A percentile compares a stretch with the other conserved stretches of the same genome.
These are phyloP conservation scores for Dinoponera quadriceps DNA, from an alignment of 1,140 invertebrate species.

Conservation along the genomic window DNA sequence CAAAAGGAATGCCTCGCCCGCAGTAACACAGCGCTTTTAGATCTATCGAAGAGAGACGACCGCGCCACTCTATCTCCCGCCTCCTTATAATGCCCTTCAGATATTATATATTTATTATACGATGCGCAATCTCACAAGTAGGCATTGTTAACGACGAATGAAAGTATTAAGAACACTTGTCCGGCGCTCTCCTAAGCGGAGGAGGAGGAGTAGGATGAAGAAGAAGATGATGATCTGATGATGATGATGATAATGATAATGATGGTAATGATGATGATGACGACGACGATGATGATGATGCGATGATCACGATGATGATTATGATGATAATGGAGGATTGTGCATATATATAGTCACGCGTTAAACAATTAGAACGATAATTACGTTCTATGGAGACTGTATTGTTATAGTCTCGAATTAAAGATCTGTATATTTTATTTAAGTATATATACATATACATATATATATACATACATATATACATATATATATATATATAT, in stretches of 20 bases:
- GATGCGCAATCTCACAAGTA: slow-evolving; percentile 69
- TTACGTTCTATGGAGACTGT: slow-evolving; percentile 61
- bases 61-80: not conserved
- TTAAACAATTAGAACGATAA: slow-evolving; percentile 61
- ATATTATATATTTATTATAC: slow-evolving; percentile 81
- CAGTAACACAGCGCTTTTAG: slow-evolving; percentile 78
- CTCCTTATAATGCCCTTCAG: slow-evolving; percentile 49
- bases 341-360: slow-evolving; percentile 71
- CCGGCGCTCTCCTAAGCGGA: not conserved
- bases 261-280: too few species aligned
- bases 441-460: slow-evolving; percentile 58
- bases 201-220: slow-evolving; percentile 5
- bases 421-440: slow-evolving; percentile 77
- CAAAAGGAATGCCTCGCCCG: slow-evolving; percentile 72
- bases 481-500: slow-evolving; percentile 25
- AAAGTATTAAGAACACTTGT: slow-evolving; percentile 80
- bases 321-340: slow-evolving; percentile 34
- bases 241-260: too few species aligned
- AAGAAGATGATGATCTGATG: not conserved
- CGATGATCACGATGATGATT: too few species aligned
- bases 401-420: slow-evolving; percentile 63
- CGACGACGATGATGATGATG: not conserved
- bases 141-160: slow-evolving; percentile 74
- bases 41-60: slow-evolving; percentile 73
- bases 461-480: slow-evolving; percentile 42